Conservation (phyloP, 2,113 vertebrate genomes). For the Crocuta crocuta region DNA sequence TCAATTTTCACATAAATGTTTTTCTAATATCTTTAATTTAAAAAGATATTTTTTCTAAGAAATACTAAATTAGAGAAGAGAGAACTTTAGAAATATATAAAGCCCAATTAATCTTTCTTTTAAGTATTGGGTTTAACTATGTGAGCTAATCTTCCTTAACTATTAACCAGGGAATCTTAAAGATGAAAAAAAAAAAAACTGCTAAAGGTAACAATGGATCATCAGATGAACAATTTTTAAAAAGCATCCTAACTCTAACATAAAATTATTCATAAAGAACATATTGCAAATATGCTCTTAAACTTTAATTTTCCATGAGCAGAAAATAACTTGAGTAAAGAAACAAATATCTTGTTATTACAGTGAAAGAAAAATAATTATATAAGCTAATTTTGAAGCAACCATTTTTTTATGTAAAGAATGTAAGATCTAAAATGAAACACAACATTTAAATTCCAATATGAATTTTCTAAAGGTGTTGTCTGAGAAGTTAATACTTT, state of each 20-base stretch:
- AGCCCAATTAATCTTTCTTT: background rate
- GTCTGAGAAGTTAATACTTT: background rate
- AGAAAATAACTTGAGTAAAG: background rate
- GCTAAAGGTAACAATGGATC: background rate
- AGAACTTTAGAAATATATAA: background rate
- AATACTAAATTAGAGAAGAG: background rate
- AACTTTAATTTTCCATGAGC: background rate
- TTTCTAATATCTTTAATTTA: background rate
- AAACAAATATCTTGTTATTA: background rate
- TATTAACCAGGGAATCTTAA: background rate
- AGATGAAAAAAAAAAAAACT: background rate
- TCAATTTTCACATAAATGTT: background rate
- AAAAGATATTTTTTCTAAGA: background rate
- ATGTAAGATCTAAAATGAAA: background rate
- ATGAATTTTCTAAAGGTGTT: background rate
- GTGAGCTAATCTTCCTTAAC: background rate
- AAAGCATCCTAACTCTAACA: background rate
- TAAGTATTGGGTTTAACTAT: background rate
- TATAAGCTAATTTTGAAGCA: background rate
- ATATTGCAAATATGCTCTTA: background rate
- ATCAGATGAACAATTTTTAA: background rate
- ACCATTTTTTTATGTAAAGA: background rate
- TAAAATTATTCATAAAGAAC: background rate
- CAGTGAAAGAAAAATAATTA: background rate
- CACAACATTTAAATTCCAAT: background rate